These are phyloP conservation scores for Brachionus rotundiformis DNA, from an alignment of 1,140 invertebrate species.

Conservation along the genomic window DNA sequence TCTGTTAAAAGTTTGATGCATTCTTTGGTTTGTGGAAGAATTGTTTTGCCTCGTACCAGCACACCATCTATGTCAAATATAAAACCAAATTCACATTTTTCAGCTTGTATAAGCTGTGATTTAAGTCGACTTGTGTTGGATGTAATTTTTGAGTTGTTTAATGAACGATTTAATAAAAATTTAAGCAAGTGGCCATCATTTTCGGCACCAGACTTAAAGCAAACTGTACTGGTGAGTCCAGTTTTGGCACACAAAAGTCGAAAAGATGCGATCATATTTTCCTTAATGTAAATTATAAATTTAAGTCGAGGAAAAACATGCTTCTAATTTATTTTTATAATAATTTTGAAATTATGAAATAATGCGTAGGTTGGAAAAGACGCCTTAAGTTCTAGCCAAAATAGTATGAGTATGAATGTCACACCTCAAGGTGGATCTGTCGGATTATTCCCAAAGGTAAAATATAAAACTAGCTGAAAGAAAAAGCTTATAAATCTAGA, in stretches of 20 bases:
- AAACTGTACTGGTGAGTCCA: background rate
- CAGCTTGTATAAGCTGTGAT: background rate
- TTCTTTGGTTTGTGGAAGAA: constrained; percentile 60
- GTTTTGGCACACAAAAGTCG: background rate
- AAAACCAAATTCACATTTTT: constrained; percentile 59
- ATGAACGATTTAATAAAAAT: constrained; percentile 1
- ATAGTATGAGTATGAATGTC: background rate
- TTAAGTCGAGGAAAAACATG: background rate
- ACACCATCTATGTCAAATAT: constrained; percentile 66
- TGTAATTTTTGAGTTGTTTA: background rate
- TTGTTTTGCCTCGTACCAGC: constrained; percentile 60
- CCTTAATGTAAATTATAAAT: background rate
- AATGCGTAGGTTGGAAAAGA: background rate
- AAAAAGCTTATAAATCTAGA: background rate
- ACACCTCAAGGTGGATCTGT: background rate
- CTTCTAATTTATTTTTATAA: background rate
- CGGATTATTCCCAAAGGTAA: too few relatives aligned
- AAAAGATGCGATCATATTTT: background rate
- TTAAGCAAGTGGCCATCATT: constrained; percentile 10
- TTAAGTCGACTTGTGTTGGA: background rate
- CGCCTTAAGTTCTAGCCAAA: background rate
- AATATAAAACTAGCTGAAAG: background rate
- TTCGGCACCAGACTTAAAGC: constrained; percentile 18
- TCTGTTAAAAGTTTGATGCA: constrained; percentile 60
- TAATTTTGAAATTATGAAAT: constrained; percentile 17